Evolutionary conservation across 1,140 invertebrate genomes (phyloP).

Genomic region (Sweltsa coloradensis): DNA sequence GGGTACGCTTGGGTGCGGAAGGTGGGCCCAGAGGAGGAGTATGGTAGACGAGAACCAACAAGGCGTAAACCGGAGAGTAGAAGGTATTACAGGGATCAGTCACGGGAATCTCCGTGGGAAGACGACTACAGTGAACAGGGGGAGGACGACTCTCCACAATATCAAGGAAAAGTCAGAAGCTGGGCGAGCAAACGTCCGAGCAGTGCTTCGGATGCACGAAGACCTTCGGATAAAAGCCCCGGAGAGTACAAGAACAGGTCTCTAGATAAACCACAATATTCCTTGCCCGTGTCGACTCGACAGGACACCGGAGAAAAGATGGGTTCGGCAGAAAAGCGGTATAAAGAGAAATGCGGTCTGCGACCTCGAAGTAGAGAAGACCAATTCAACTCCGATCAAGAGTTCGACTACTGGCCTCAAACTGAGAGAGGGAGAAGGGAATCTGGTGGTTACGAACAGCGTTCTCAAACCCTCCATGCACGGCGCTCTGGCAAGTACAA

Average conservation of each 20-base stretch:
- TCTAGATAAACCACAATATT: slow-evolving; percentile 6
- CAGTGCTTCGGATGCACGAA: slow-evolving; percentile 38
- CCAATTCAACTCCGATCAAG: slow-evolving; percentile 12
- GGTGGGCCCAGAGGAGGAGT: slow-evolving; percentile 4
- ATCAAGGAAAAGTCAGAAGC: slow-evolving; percentile 36
- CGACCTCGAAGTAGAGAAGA: slow-evolving; percentile 11
- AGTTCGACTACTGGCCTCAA: slow-evolving; percentile 8
- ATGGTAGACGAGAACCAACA: neutral
- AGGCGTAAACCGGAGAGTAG: neutral
- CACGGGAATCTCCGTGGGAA: slow-evolving; percentile 40
- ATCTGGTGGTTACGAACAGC: slow-evolving; percentile 8
- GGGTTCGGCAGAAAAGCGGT: slow-evolving; percentile 5
- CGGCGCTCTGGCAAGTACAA: slow-evolving; percentile 12
- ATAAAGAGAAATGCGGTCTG: slow-evolving; percentile 7
- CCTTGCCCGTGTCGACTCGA: neutral
- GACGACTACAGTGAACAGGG: slow-evolving; percentile 29
- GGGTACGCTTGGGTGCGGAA: slow-evolving; percentile 7
- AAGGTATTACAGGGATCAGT: slow-evolving; percentile 28
- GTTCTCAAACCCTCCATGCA: slow-evolving; percentile 15
- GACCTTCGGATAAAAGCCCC: slow-evolving; percentile 9
- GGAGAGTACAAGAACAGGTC: slow-evolving; percentile 9
- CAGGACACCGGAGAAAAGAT: neutral
- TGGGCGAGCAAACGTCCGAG: slow-evolving; percentile 47
- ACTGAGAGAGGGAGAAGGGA: neutral
- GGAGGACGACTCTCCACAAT: slow-evolving; percentile 25